Evolutionary conservation across 2,888 invertebrate genomes (phyloP), one percentile per base, ranked within the genome.

Genomic region (Rhagonycha lutea): DNA sequence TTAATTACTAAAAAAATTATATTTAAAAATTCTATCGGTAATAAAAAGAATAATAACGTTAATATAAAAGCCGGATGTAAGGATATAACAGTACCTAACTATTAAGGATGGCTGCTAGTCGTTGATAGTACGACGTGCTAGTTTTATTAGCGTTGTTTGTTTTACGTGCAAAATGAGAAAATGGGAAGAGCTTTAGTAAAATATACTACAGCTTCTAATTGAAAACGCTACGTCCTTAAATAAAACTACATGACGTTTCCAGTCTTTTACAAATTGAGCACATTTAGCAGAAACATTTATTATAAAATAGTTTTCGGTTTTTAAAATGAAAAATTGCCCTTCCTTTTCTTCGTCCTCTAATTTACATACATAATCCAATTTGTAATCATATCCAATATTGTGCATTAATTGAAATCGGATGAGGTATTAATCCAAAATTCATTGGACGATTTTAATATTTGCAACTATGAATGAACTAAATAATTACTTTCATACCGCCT

Each of bases 151-250:
- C 47, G 24, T 47, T 73, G 70, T 74, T 74, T 74, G 74, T 70
- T 74, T 74, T 70, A 74, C 70, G 69, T 74, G 74, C 67, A 74
- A 74, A 74, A 74, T 70, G 74, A 73, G 73, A 23, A 69, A 68
- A 68, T 26, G 62, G 63, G 11, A 26, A 65, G 68, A 68, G 47
- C n/a, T 29, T 62, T 14, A n/a, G 61, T 14, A 68, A 61, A 28
- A 60, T 61, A 72, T 26, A 72, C 61, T 73, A 63, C 73, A 63
- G 28, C 14, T 68, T 61, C 62, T 73, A 73, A 73, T 73, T 73
- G 73, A 73, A 73, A 73, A 73, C 62, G 62, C 62, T 14, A n/a
- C 12, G 18, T 61, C 28, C 32, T 73, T 32, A 23, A 29, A 32
- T 24, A 65, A 28, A 67, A 47, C 67, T 61, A 69, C 29, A 29